Evolutionary conservation across 2,113 vertebrate genomes (phyloP).

Genomic region (Kryptolebias marmoratus): DNA sequence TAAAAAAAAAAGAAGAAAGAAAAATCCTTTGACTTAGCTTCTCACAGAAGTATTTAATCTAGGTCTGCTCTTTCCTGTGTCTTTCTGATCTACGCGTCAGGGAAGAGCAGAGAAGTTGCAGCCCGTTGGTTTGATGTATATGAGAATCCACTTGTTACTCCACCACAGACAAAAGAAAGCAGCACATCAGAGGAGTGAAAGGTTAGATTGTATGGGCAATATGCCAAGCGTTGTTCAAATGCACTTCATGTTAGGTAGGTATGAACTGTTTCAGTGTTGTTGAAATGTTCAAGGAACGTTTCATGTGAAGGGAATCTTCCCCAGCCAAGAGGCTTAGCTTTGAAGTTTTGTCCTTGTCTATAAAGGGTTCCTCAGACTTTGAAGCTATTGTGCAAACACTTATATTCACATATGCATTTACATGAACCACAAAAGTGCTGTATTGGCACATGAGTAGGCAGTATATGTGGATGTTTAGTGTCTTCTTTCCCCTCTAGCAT

Average conservation of each 20-base stretch:
- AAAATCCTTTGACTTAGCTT: slow-evolving; percentile 48
- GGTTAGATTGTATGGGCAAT: slow-evolving; percentile 5
- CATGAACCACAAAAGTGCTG: slow-evolving; percentile 12
- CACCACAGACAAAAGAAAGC: slow-evolving; percentile 32
- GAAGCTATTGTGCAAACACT: slow-evolving; percentile 43
- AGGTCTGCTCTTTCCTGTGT: slow-evolving; percentile 47
- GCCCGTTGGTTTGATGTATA: slow-evolving; percentile 35
- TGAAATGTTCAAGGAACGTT: slow-evolving; percentile 6
- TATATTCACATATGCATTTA: slow-evolving; percentile 47
- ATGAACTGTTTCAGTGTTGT: slow-evolving; percentile 24
- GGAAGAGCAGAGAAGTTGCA: slow-evolving; percentile 25
- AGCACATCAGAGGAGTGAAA: slow-evolving; percentile 22
- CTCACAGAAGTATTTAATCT: slow-evolving; percentile 67
- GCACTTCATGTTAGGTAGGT: not conserved
- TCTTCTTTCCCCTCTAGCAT: slow-evolving; percentile 20
- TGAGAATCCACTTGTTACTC: slow-evolving; percentile 25
- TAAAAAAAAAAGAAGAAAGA: slow-evolving; percentile 11
- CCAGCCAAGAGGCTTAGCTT: slow-evolving; percentile 49
- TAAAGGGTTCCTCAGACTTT: slow-evolving; percentile 58
- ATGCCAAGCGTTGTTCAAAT: slow-evolving; percentile 7
- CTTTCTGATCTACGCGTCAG: slow-evolving; percentile 59
- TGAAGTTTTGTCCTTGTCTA: slow-evolving; percentile 64
- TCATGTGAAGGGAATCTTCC: slow-evolving; percentile 39
- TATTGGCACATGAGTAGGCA: not conserved
- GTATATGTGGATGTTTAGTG: slow-evolving; percentile 4